These are phyloP conservation scores for Epinephelus cyanopodus DNA, from an alignment of 2,113 vertebrate genomes.

Conservation along the genomic window DNA sequence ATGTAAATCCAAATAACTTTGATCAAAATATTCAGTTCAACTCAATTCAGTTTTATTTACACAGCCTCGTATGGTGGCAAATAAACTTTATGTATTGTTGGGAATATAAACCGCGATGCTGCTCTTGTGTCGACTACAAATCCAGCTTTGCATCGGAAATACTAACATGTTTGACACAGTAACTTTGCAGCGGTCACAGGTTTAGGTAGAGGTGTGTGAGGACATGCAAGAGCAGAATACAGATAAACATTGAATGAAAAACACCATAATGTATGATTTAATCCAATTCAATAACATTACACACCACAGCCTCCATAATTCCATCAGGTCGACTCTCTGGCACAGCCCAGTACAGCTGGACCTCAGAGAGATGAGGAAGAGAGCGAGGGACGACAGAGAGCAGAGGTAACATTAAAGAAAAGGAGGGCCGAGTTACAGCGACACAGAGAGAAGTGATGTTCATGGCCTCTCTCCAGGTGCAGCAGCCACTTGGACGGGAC, in stretches of 20 bases:
- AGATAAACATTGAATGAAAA: neutral
- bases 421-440: neutral
- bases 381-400: constrained; percentile 7
- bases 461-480: constrained; percentile 64
- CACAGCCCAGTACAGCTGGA: neutral
- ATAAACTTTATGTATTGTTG: no score
- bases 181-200: neutral
- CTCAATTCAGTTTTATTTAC: no score
- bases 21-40: no score
- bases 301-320: neutral
- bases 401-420: constrained; percentile 3
- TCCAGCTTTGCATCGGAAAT: neutral
- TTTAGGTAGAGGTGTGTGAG: neutral
- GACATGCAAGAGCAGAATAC: neutral
- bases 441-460: constrained; percentile 56
- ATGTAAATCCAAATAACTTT: no score
- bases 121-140: neutral
- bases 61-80: no score
- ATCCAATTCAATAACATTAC: neutral
- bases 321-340: constrained; percentile 14
- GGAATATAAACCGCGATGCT: neutral
- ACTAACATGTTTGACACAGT: neutral
- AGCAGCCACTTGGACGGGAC: constrained; percentile 65
- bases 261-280: neutral
- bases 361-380: constrained; percentile 4